Conservation (phyloP, 2,113 vertebrate species). For the Ictalurus punctatus region DNA sequence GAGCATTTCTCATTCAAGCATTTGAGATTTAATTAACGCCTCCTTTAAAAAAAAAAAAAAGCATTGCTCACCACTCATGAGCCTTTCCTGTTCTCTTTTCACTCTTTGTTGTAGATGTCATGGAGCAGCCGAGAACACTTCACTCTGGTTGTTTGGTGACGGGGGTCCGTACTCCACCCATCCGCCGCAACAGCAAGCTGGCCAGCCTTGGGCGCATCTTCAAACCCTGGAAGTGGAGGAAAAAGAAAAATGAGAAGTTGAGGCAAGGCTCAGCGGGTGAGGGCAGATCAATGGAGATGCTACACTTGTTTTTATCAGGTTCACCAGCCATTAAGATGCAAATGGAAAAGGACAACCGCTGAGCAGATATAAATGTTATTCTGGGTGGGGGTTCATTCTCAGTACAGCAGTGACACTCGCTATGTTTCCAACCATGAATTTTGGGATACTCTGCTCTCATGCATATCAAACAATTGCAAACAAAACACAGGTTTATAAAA, state of each 20-base stretch:
- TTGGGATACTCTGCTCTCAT: too few species aligned
- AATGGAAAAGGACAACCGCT: neutral
- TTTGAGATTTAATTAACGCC: conserved; percentile 20
- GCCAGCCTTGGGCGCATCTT: conserved; percentile 95
- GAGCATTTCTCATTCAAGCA: conserved; percentile 21
- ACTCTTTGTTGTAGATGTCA: conserved; percentile 76
- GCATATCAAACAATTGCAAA: too few species aligned
- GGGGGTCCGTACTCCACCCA: conserved; percentile 89
- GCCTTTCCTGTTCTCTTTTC: neutral
- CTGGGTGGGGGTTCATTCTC: neutral
- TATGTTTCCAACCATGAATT: too few species aligned
- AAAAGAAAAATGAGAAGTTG: conserved; percentile 95
- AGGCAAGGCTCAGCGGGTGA: conserved; percentile 85
- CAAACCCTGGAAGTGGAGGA: conserved; percentile 98
- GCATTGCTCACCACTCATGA: neutral
- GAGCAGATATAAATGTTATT: neutral
- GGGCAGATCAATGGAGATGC: conserved; percentile 18
- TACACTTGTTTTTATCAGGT: neutral
- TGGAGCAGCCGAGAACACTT: conserved; percentile 85
- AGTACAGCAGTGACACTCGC: neutral
- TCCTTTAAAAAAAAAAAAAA: neutral
- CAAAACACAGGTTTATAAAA: too few species aligned
- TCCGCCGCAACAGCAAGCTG: conserved; percentile 91
- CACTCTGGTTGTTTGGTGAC: conserved; percentile 86
- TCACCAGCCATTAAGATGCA: neutral